phyloP scores from a whole-genome alignment of 1,140 invertebrate genomes.

The Pissodes strobi region DNA sequence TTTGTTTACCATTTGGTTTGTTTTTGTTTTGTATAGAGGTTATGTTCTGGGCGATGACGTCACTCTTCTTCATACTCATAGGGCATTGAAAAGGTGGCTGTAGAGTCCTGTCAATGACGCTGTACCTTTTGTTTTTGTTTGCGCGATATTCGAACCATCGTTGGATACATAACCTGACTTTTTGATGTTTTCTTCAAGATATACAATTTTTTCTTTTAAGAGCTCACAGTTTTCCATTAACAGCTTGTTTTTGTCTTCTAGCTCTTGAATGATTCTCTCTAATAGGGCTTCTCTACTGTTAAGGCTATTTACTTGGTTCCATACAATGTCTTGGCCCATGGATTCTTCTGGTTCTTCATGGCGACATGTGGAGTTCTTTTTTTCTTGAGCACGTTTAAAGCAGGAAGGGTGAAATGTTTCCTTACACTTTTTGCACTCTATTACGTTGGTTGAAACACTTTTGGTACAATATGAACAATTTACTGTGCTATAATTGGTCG shows the following conservation, averaged over 20 bases:
- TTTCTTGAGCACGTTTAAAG: no score
- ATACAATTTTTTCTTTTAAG: constrained; percentile 12
- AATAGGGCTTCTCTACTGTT: not conserved
- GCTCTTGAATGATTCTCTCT: not conserved
- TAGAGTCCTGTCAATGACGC: no score
- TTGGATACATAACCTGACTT: not conserved
- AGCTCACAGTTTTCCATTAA: constrained; percentile 4
- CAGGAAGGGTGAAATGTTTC: not conserved
- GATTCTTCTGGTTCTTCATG: no score
- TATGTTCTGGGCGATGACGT: not conserved
- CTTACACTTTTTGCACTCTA: not conserved
- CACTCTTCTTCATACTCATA: no score
- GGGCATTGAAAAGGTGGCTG: no score
- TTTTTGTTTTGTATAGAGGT: not conserved
- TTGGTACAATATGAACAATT: no score
- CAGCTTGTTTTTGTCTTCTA: constrained; percentile 5
- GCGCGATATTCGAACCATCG: not conserved
- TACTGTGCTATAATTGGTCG: no score
- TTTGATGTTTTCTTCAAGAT: constrained; percentile 5
- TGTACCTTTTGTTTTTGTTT: not conserved
- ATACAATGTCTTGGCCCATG: no score
- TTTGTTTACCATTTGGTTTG: no score
- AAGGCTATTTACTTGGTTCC: no score
- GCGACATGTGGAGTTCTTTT: no score
- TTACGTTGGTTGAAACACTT: no score